Percentiles rank a stretch among this genome's conserved stretches.
Evolutionary conservation across 2,888 invertebrate genomes (phyloP).

Genomic region (Arrhopalites spinosus): DNA sequence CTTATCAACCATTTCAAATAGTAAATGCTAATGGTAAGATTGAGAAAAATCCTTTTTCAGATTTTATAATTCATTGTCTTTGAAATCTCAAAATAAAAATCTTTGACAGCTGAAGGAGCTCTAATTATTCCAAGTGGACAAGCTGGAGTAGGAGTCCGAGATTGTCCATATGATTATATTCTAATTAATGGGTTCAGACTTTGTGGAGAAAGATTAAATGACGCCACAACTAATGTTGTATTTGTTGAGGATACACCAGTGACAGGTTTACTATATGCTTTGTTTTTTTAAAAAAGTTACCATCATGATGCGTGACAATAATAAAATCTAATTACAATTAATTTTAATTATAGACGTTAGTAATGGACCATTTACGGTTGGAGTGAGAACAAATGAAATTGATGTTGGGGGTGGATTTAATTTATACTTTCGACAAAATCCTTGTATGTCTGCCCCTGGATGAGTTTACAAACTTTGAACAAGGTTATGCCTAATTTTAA

Average conservation of each 20-base stretch:
- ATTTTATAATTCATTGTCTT: background rate
- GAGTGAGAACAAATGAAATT: constrained; percentile 70
- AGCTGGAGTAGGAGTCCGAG: constrained; percentile 75
- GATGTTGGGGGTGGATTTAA: constrained; percentile 73
- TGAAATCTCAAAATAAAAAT: background rate
- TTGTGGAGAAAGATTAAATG: constrained; percentile 76
- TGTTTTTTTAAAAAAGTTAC: background rate
- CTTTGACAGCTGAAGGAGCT: constrained; percentile 39
- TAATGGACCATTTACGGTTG: constrained; percentile 72
- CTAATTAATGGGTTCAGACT: constrained; percentile 71
- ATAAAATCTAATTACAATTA: constrained; percentile 40
- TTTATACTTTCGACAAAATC: constrained; percentile 71
- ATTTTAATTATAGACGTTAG: constrained; percentile 64
- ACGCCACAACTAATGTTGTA: constrained; percentile 68
- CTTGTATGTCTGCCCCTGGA: constrained; percentile 61
- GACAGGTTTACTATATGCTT: constrained; percentile 64
- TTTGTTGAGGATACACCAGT: constrained; percentile 72
- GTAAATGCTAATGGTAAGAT: constrained; percentile 64
- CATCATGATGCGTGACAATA: no score
- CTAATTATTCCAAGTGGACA: constrained; percentile 65
- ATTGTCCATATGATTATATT: constrained; percentile 77
- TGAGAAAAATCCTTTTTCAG: background rate
- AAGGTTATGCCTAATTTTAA: no score
- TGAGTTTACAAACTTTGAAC: background rate
- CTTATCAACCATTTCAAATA: constrained; percentile 69